phyloP scores from a whole-genome alignment of 2,888 invertebrate species.

The Dichetophora obliterata region DNA sequence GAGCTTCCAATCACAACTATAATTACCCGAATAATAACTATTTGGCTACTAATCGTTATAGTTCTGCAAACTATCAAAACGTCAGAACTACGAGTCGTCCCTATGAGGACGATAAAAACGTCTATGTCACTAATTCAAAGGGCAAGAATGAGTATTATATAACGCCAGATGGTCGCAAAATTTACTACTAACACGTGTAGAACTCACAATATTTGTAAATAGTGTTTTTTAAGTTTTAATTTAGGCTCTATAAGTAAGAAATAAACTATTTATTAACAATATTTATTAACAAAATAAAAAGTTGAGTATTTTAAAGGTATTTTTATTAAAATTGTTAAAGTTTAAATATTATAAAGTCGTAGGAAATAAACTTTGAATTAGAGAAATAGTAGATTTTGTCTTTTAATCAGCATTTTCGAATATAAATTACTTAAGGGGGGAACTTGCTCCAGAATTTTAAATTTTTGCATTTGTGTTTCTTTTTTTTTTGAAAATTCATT shows the following conservation, averaged over 20 bases:
- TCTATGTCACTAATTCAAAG: constrained; percentile 65
- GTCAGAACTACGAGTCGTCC: constrained; percentile 42
- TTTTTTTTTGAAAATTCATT: too few relatives aligned
- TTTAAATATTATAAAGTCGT: too few relatives aligned
- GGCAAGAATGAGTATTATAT: constrained; percentile 66
- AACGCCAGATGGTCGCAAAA: constrained; percentile 62
- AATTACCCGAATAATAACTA: constrained; percentile 58
- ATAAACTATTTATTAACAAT: background rate
- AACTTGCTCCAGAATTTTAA: too few relatives aligned
- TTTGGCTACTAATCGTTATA: constrained; percentile 55
- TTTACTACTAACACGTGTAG: constrained; percentile 49
- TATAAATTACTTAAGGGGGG: too few relatives aligned
- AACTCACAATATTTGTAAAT: background rate
- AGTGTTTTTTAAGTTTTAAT: background rate
- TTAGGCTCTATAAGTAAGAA: background rate
- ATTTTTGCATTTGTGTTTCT: too few relatives aligned
- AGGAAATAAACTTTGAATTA: too few relatives aligned
- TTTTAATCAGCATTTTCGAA: too few relatives aligned
- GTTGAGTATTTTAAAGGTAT: background rate
- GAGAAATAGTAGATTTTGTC: too few relatives aligned
- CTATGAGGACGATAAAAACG: constrained; percentile 61
- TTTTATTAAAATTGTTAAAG: too few relatives aligned
- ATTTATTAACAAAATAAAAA: too few relatives aligned
- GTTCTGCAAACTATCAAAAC: constrained; percentile 33
- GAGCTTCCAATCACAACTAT: constrained; percentile 43